Evolutionary conservation across 2,888 invertebrate species (phyloP), one percentile per base, ranked within the genome.

Genomic region (Agrotis ipsilon): DNA sequence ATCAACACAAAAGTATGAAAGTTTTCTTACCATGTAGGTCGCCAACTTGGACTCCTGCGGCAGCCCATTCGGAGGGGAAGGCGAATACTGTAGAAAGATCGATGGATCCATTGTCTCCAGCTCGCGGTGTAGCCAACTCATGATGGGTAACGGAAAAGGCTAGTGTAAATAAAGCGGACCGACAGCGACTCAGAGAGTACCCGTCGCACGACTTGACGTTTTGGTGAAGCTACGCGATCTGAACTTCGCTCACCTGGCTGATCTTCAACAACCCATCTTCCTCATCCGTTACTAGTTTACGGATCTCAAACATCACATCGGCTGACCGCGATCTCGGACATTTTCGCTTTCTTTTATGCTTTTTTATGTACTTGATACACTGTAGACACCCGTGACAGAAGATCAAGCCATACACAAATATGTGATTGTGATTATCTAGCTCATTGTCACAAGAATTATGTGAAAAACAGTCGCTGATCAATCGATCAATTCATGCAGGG

Each of bases 11-110:
- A 75, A 66, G 27, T 51, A 57, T 45, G 32, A 49, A 61, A 66
- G 48, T 32, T 13, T 48, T 52, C 88, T 84, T 85, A 98, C 98
- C 98, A 98, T 98, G 91, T 98, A 98, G 76, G 98, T 98, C 74
- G 98, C 98, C 91, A 98, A 96, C 94, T 98, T 98, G 75, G 98
- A 98, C 94, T 98, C 98, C 93, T 98, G 97, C 60, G 98, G 98
- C 87, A 98, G 97, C 88, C 98, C 98, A 95, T 97, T 97, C 71
- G 97, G 96, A 78, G 97, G 96, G 75, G 97, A 73, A 11, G 80
- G 82, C 39, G 77, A 96, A 91, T 97, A 97, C 78, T 96, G 96
- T 89, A 97, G 80, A 87, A 90, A 97, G 90, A 97, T 97, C 92
- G 98, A 97, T 81, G 97, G 98, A 96, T 98, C 98, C 98, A 98